Conservation (phyloP, 2,888 invertebrate species). For the Ochropleura leucogaster region DNA sequence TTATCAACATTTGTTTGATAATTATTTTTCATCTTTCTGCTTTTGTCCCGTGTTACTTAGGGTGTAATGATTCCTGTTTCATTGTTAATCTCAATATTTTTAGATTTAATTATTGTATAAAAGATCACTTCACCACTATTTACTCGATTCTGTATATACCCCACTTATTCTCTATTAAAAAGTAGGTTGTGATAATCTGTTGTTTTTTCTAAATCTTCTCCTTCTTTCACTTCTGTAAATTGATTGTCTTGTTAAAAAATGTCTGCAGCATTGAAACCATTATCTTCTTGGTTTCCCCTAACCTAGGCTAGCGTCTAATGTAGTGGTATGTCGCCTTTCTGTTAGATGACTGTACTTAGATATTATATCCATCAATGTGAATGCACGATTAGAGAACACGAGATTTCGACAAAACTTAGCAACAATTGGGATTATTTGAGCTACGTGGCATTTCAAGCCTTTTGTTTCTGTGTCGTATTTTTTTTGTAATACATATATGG, state of each 20-base stretch:
- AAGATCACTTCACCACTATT: conserved; percentile 1
- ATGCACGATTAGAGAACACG: conserved; percentile 79
- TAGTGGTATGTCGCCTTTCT: conserved; percentile 81
- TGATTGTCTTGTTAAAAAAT: conserved; percentile 30
- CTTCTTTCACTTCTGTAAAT: conserved; percentile 9
- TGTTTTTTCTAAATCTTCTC: not conserved
- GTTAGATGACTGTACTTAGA: conserved; percentile 83
- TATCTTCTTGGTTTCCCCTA: conserved; percentile 65
- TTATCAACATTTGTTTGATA: not conserved
- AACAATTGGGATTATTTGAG: not conserved
- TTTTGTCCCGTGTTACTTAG: not conserved
- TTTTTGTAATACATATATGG: not conserved
- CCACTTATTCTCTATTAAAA: not conserved
- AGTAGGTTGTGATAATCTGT: conserved; percentile 33
- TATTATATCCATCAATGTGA: conserved; percentile 81
- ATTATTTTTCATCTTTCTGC: not conserved
- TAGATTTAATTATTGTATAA: conserved; percentile 16
- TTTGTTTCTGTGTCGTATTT: not conserved
- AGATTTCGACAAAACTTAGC: conserved; percentile 66
- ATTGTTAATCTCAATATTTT: not conserved
- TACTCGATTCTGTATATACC: not conserved
- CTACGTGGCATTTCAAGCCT: not conserved
- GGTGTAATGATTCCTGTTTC: not conserved
- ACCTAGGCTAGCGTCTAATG: conserved; percentile 74
- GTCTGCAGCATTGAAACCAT: conserved; percentile 69